Evolutionary conservation across 2,113 vertebrate species (phyloP), one percentile per base, ranked within the genome.

Genomic region (Rostratula benghalensis): DNA sequence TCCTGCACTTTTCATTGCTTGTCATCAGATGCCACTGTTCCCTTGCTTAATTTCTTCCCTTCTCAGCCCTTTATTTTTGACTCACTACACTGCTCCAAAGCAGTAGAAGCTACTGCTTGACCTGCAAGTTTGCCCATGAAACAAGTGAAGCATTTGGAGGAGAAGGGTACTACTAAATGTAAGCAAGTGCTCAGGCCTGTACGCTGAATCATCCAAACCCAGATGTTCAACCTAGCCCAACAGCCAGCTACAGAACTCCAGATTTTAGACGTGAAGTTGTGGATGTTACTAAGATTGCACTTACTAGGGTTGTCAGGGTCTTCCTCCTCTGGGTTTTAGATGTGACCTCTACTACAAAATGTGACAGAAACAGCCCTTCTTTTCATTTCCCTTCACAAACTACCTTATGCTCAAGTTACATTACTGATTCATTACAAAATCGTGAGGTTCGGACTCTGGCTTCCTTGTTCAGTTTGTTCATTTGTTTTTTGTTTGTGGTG

Each of bases 21-120:
- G 84, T 96, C 96, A 94, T 95, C 56, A 94, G 96, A 96, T 95
- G 96, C 90, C 97, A 96, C 93, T 96, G 82, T 95, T 96, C 85
- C 75, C 94, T 80, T 73, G 70, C 91, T 51, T 43, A 91, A 87
- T 8, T 33, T 90, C 57, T 35, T 70, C 8, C 33, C 41, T 67
- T 57, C 51, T 64, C 18, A 11, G 51, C 59, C 39, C 41, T 28
- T 82, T 35, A 27, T 24, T 57, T 89, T 56, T 27, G 8, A 74
- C 30, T 83, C 2, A 6, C 25, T 69, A 71, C 30, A 24, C 25
- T 19, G 18, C 46, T 86, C 53, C 27, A 8, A 23, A 35, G n/a
- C 14, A 83, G 43, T 59, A 81, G 33, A 64, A 84, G 28, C 28
- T 87, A 21, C 37, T 80, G 59, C 28, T 18, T 3, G 1, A 61